Base-by-base conservation (phyloP, 2,888 invertebrate genomes). In the Hirudinaria manillensis region DNA sequence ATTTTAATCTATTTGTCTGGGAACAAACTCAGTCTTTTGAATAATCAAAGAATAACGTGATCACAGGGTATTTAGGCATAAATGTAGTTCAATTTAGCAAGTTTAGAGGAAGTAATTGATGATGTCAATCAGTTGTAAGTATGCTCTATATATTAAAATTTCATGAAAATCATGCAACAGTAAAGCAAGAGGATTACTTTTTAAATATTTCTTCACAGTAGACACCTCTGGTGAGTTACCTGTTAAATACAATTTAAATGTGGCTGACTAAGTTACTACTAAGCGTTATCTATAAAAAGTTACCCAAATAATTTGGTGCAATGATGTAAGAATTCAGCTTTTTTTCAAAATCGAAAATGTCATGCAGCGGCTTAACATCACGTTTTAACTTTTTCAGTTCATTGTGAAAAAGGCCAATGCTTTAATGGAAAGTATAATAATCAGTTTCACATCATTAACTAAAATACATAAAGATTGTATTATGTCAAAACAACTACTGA, bases 301-400 rank as follows among this genome's bases (percentile, higher is more conserved):
- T 27, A 61, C 61, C 61, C 29, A 29, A 61, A 61, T 61, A 61
- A 61, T 27, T 29, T 27, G 61, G 61, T 10, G 29, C 61, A 61
- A 10, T n/a, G 24, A 61, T 61, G 29, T 61, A 61, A 24, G 61
- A 29, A 61, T 61, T n/a, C 24, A 29, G 29, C 7, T 61, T 61
- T 61, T 61, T 61, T 16, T 61, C 61, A 16, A 61, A 61, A 10
- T 61, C 61, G n/a, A 61, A 61, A 61, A 61, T 61, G 13, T 61
- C 61, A 61, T 61, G 61, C 3, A 61, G 24, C 10, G 61, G 29
- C 29, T 61, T 61, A 29, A 61, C n/a, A 61, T 61, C 29, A 7
- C 29, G 13, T 6, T 29, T 24, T 29, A 61, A n/a, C 29, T 61
- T 61, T 61, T 29, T 61, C 24, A 61, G 61, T 29, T 61, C 61